A percentile compares a stretch with the other conserved stretches of the same genome.
These are phyloP conservation scores for Pygoscelis adeliae DNA, from an alignment of 2,113 vertebrate genomes.

Conservation along the genomic window DNA sequence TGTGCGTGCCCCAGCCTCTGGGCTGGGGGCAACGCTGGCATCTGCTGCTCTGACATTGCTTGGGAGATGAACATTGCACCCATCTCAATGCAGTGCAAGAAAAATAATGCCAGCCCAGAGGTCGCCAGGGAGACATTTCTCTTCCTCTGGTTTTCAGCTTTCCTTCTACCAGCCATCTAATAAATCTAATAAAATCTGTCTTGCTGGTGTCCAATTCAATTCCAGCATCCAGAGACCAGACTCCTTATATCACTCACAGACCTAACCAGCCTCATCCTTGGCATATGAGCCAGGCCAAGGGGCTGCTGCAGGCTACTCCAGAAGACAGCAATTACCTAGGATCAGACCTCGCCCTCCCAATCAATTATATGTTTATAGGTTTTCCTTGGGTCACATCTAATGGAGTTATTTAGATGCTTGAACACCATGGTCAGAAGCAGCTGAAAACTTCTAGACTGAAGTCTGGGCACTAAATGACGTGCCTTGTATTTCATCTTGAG, in stretches of 20 bases:
- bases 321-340: neutral
- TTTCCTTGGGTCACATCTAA: neutral
- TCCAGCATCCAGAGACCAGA: neutral
- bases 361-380: neutral
- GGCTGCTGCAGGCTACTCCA: neutral
- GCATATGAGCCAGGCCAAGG: neutral
- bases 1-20: too few species aligned
- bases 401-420: neutral
- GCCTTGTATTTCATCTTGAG: neutral
- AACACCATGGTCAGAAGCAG: neutral
- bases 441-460: neutral
- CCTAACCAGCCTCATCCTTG: neutral
- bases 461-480: neutral
- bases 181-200: constrained; percentile 41
- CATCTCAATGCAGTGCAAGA: neutral
- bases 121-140: neutral
- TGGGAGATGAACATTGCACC: neutral
- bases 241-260: neutral
- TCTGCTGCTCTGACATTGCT: neutral
- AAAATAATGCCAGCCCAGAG: neutral
- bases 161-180: neutral
- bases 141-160: constrained; percentile 3
- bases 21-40: neutral
- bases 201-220: constrained; percentile 46
- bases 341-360: neutral